A percentile compares a stretch with the other conserved stretches of the same genome.
Evolutionary conservation across 2,797 vertebrate genomes (phyloP).

Genomic region (Gymnoscopelus microlampas): DNA sequence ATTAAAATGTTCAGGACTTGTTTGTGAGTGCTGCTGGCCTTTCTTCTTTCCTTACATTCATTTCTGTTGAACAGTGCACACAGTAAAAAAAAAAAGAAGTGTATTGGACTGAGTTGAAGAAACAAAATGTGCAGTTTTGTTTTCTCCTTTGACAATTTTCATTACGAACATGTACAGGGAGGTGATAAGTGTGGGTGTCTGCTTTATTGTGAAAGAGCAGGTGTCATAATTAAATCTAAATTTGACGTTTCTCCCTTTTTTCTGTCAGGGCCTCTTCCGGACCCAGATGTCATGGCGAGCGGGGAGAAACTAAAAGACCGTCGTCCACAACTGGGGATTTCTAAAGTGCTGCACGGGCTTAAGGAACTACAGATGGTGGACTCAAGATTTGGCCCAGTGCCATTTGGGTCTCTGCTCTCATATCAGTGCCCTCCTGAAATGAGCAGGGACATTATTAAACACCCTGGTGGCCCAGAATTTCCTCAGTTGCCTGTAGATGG

Average conservation of each 20-base stretch:
- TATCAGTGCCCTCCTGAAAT: constrained; percentile 11
- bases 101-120: not conserved
- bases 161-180: no score
- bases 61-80: no score
- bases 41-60: no score
- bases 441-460: constrained; percentile 4
- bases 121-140: not conserved
- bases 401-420: constrained; percentile 7
- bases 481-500: no score
- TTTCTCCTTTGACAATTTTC: no score
- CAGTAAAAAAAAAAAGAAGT: no score
- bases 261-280: constrained; percentile 2
- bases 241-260: constrained; percentile 4
- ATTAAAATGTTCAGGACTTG: no score
- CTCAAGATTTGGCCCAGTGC: constrained; percentile 11
- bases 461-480: not conserved
- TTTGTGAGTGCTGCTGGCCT: no score
- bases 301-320: constrained; percentile 2
- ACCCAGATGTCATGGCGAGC: constrained; percentile 1
- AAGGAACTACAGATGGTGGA: constrained; percentile 7
- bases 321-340: not conserved
- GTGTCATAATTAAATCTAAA: constrained; percentile 4
- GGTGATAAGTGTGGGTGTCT: not conserved
- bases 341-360: not conserved
- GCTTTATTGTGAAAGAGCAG: not conserved